Evolutionary conservation across 2,113 vertebrate genomes (phyloP).

Genomic region (Rhabdomys dilectus): DNA sequence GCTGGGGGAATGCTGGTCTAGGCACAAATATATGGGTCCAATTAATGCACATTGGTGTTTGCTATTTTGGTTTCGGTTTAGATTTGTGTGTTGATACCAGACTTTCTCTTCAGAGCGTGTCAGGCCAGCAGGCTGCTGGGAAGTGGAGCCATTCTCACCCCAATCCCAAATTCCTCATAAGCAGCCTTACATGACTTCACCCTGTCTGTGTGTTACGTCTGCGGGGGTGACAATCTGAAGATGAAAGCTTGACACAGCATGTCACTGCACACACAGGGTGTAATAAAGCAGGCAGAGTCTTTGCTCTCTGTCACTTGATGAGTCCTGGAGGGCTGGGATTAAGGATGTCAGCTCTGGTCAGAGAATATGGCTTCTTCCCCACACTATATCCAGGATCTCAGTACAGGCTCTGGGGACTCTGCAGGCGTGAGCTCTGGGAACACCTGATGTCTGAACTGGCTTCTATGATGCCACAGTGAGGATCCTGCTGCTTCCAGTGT

Average conservation of each 20-base stretch:
- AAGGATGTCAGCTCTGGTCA: background rate
- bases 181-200: background rate
- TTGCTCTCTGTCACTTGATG: conserved; percentile 10
- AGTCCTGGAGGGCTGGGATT: background rate
- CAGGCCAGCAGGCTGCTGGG: conserved; percentile 19
- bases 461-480: background rate
- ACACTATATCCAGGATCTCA: background rate
- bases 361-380: background rate
- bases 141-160: conserved; percentile 55
- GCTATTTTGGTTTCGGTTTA: conserved; percentile 67
- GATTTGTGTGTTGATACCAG: conserved; percentile 71
- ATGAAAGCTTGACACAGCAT: background rate
- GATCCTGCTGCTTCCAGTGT: background rate
- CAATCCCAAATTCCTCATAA: conserved; percentile 23
- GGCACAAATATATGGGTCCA: conserved; percentile 52
- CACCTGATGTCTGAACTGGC: background rate
- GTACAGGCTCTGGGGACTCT: background rate
- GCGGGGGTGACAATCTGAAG: background rate
- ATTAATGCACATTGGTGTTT: conserved; percentile 61
- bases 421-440: background rate
- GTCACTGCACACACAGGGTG: background rate
- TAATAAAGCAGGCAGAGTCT: background rate
- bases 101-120: background rate
- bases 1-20: background rate
- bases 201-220: background rate